These are phyloP conservation scores for Hemibagrus guttatus DNA, from an alignment of 2,797 vertebrate genomes.

Conservation along the genomic window DNA sequence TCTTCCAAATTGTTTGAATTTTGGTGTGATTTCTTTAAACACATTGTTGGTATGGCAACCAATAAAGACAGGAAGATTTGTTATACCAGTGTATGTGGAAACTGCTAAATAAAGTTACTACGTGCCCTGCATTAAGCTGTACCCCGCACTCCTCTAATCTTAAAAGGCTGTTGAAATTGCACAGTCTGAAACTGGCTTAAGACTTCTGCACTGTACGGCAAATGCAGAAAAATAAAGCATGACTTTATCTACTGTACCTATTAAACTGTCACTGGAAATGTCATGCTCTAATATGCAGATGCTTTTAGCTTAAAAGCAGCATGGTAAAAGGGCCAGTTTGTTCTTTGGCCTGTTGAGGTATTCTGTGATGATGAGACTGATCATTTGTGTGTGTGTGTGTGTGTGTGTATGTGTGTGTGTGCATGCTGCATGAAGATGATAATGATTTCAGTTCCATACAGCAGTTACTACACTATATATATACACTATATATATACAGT, in stretches of 20 bases:
- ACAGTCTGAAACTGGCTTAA: not conserved
- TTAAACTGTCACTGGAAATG: not conserved
- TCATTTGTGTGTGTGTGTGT: not conserved
- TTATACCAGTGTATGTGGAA: no score
- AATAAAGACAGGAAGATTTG: no score
- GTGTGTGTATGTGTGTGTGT: not conserved
- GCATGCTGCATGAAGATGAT: not conserved
- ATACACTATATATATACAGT: no score
- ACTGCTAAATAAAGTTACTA: no score
- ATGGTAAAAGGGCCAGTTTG: not conserved
- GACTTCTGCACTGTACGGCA: not conserved
- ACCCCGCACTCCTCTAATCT: not conserved
- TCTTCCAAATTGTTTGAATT: no score
- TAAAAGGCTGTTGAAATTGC: not conserved
- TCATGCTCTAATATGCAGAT: not conserved
- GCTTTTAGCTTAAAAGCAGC: not conserved
- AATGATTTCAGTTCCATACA: not conserved
- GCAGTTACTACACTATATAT: not conserved
- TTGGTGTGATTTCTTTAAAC: no score
- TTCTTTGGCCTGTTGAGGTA: not conserved
- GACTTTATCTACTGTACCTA: not conserved
- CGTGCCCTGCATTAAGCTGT: no score
- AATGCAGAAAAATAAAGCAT: not conserved
- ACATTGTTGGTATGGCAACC: no score
- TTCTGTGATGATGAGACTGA: not conserved